Conservation (phyloP, 2,113 vertebrate species). For the Alosa alosa region DNA sequence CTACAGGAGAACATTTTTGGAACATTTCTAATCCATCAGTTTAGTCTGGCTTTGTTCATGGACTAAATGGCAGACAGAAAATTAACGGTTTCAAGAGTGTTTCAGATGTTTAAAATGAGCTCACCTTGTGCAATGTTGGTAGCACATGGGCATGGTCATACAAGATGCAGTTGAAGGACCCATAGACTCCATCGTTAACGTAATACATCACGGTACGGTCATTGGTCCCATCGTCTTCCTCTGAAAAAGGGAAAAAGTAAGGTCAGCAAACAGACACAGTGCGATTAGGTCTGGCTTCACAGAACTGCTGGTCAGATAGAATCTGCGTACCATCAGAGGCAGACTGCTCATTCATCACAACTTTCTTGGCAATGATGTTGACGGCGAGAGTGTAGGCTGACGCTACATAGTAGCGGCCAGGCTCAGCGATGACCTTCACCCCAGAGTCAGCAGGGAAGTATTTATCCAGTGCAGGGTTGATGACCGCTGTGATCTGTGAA, state of each 20-base stretch:
- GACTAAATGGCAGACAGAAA: background rate
- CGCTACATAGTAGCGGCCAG: constrained; percentile 92
- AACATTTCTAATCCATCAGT: background rate
- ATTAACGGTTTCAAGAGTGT: no score
- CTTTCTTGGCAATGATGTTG: constrained; percentile 96
- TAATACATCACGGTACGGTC: constrained; percentile 95
- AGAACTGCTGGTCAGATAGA: background rate
- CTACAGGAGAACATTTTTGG: background rate
- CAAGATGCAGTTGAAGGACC: constrained; percentile 95
- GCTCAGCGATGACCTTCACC: constrained; percentile 88
- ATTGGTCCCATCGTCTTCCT: constrained; percentile 81
- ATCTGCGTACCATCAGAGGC: constrained; percentile 76
- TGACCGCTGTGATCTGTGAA: constrained; percentile 82
- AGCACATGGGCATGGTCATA: constrained; percentile 92
- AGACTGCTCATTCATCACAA: constrained; percentile 82
- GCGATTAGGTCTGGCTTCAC: background rate
- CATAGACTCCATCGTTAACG: constrained; percentile 97
- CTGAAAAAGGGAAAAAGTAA: constrained; percentile 58
- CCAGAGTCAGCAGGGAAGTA: constrained; percentile 87
- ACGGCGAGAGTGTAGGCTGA: constrained; percentile 93
- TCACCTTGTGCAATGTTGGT: constrained; percentile 86
- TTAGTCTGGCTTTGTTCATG: background rate
- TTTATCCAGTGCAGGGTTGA: constrained; percentile 91
- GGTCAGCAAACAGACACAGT: background rate
- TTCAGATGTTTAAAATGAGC: background rate